phyloP scores from a whole-genome alignment of 2,113 vertebrate species.

The Loxodonta africana region DNA sequence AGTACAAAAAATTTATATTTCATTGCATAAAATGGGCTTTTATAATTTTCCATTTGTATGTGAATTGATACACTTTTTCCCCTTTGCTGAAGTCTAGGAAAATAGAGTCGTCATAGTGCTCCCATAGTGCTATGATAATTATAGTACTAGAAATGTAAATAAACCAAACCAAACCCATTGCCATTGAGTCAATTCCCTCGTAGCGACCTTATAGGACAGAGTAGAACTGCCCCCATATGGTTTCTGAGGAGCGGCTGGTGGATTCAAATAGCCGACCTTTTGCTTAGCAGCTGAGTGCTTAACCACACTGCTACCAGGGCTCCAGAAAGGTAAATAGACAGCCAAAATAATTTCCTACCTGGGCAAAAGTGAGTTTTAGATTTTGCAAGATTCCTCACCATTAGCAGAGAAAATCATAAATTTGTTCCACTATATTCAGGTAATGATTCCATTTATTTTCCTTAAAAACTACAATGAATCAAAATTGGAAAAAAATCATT shows the following conservation, averaged over 20 bases:
- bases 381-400: neutral
- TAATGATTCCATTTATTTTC: neutral
- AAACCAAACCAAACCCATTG: too few species aligned
- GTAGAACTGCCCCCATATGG: too few species aligned
- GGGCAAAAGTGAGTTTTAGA: neutral
- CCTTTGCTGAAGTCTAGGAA: neutral
- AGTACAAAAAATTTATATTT: neutral
- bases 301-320: too few species aligned
- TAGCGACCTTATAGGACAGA: too few species aligned
- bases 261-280: too few species aligned
- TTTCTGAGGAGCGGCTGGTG: too few species aligned
- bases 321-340: neutral
- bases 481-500: neutral
- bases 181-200: too few species aligned
- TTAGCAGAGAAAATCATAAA: conserved; percentile 1
- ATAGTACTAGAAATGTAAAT: neutral
- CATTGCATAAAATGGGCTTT: neutral
- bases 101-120: neutral
- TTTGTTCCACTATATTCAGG: neutral
- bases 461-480: neutral
- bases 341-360: neutral
- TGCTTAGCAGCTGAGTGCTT: too few species aligned
- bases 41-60: neutral
- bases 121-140: neutral
- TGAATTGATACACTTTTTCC: neutral